phyloP scores from a whole-genome alignment of 2,797 vertebrate species.

The Sebastes minor region DNA sequence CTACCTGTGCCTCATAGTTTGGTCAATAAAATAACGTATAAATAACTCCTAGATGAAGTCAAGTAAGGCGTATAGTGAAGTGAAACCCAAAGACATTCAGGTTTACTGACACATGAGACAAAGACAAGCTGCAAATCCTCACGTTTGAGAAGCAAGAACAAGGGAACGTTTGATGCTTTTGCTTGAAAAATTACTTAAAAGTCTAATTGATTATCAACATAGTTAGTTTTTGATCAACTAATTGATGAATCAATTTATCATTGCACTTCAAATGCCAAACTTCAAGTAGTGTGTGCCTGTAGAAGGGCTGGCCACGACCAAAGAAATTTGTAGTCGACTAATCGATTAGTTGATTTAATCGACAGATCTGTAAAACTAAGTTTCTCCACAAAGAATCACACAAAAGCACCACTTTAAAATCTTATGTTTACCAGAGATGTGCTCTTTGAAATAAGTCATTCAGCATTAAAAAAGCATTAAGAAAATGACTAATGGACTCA shows the following conservation, averaged over 20 bases:
- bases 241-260: background rate
- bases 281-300: background rate
- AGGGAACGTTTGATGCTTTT: background rate
- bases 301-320: too few species aligned
- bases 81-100: background rate
- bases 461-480: too few species aligned
- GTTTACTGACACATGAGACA: background rate
- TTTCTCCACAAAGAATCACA: too few species aligned
- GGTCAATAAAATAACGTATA: background rate
- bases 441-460: too few species aligned
- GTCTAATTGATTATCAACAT: background rate
- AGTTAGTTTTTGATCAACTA: background rate
- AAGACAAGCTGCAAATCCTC: too few species aligned
- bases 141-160: background rate
- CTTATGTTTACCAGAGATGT: too few species aligned
- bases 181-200: background rate
- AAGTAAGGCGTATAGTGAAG: too few species aligned
- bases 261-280: background rate
- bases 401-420: rapidly evolving
- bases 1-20: background rate
- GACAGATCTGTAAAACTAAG: too few species aligned
- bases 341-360: too few species aligned
- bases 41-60: too few species aligned
- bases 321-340: too few species aligned
- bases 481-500: too few species aligned